A percentile compares a stretch with the other conserved stretches of the same genome.
phyloP scores from a whole-genome alignment of 2,888 invertebrate genomes.

The Hybos culiciformis region DNA sequence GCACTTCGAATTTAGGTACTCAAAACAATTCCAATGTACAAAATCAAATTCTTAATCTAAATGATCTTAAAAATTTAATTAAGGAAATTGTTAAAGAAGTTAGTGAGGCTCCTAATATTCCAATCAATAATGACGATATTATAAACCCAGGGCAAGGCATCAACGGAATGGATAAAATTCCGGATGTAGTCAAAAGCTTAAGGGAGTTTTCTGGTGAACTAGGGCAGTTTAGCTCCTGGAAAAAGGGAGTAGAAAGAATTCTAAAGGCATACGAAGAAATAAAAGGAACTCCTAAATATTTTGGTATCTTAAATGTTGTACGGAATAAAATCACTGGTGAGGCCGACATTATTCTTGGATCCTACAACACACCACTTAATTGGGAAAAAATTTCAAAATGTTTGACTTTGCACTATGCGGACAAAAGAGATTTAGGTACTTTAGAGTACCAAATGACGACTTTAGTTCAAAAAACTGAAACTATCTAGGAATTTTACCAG shows the following conservation, averaged over 20 bases:
- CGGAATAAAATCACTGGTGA: constrained; percentile 11
- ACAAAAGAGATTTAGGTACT: constrained; percentile 9
- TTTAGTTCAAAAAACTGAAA: constrained; percentile 6
- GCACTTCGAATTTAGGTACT: no score
- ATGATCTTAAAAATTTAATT: background rate
- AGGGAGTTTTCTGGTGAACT: constrained; percentile 8
- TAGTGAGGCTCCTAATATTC: background rate
- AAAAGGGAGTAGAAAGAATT: constrained; percentile 9
- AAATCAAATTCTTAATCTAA: background rate
- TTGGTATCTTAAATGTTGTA: constrained; percentile 6
- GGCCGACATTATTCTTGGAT: constrained; percentile 10
- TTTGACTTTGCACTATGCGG: constrained; percentile 10
- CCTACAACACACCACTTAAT: constrained; percentile 10
- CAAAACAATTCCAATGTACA: no score
- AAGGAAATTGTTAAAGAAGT: background rate
- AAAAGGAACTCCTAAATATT: no score
- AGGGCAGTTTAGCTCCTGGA: constrained; percentile 10
- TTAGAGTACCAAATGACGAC: constrained; percentile 12
- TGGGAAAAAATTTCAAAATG: constrained; percentile 9
- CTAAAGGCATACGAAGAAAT: constrained; percentile 9
- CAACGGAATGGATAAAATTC: constrained; percentile 9
- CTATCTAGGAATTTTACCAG: constrained; percentile 8
- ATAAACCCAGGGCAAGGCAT: background rate
- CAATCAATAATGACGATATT: background rate
- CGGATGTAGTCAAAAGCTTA: constrained; percentile 9